A percentile compares a stretch with the other conserved stretches of the same genome.
These are phyloP conservation scores for Eupithecia pulchellata DNA, from an alignment of 2,888 invertebrate genomes.

Conservation along the genomic window DNA sequence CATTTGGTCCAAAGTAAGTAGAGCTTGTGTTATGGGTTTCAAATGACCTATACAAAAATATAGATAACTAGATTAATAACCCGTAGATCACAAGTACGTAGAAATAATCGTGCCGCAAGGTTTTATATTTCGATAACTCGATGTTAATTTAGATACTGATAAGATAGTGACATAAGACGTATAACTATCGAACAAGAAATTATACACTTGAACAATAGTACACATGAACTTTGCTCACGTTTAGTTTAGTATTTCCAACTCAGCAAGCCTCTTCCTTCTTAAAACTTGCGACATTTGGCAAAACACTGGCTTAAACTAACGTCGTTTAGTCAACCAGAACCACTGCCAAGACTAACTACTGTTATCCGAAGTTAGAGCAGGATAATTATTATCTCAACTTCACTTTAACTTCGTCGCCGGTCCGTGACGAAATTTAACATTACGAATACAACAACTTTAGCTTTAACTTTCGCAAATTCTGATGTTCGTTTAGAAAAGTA, in stretches of 20 bases:
- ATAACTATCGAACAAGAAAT: neutral
- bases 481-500: neutral
- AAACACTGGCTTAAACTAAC: slow-evolving; percentile 28
- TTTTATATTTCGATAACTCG: no score
- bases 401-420: neutral
- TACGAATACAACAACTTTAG: neutral
- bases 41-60: neutral
- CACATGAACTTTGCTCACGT: neutral
- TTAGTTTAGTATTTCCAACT: neutral
- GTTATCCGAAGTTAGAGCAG: slow-evolving; percentile 7
- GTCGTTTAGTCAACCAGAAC: slow-evolving; percentile 30
- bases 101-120: no score
- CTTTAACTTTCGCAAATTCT: neutral
- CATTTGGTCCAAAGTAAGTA: neutral
- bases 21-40: neutral
- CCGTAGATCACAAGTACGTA: neutral
- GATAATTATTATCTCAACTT: slow-evolving; percentile 17
- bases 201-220: neutral
- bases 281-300: slow-evolving; percentile 12
- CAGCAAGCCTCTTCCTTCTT: neutral
- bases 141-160: no score
- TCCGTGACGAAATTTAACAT: neutral
- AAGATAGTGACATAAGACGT: no score
- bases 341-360: slow-evolving; percentile 20
- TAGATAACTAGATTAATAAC: neutral